Base-by-base conservation (phyloP, 1,140 invertebrate species). In the Heterodera carotae region DNA sequence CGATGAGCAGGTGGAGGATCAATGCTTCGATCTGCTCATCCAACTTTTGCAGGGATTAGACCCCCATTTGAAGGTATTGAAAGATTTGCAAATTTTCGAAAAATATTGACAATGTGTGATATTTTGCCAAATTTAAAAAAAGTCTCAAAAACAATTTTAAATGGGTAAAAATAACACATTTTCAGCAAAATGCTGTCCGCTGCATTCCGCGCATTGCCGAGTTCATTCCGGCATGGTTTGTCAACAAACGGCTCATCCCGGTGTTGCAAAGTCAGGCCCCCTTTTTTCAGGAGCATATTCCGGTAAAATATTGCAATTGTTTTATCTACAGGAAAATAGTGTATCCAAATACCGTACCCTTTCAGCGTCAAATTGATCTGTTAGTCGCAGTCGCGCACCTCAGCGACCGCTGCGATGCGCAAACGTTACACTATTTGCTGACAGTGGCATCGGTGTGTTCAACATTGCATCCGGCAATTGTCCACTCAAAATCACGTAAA, bases 331-430 rank as follows among this genome's bases (percentile, higher is more conserved):
- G 18, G 0, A 29, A 10, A 18, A 15, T 29, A 29, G 15, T 31
- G 25, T 36, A 76, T n/a, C n/a, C n/a, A 22, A 22, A 27, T 27
- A 10, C 25, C 12, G 53, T 43, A 15, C 34, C 39, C 1, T 33
- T 84, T 68, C 74, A 86, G 84, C 76, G 86, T 7, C 85, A 86
- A 82, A 79, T 86, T 4, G 85, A 86, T 34, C 69, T 87, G n/a
- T 75, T 86, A 18, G 82, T 78, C 1, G 81, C 86, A 4, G 64
- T 86, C 7, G 76, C 80, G 5, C 80, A 86, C 69, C 78, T 86
- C n/a, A 88, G 86, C 56, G 85, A 86, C 71, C 80, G 85, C 18
- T 86, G 85, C 76, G 85, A 86, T 74, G 53, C 76, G 22, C 59
- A 71, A 18, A 85, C 82, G 12, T 64, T 86, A 2, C 73, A 84